A percentile compares a stretch with the other conserved stretches of the same genome.
These are phyloP conservation scores for Lepidocolaptes lacrymiger DNA, from an alignment of 2,797 vertebrate genomes.

Conservation along the genomic window DNA sequence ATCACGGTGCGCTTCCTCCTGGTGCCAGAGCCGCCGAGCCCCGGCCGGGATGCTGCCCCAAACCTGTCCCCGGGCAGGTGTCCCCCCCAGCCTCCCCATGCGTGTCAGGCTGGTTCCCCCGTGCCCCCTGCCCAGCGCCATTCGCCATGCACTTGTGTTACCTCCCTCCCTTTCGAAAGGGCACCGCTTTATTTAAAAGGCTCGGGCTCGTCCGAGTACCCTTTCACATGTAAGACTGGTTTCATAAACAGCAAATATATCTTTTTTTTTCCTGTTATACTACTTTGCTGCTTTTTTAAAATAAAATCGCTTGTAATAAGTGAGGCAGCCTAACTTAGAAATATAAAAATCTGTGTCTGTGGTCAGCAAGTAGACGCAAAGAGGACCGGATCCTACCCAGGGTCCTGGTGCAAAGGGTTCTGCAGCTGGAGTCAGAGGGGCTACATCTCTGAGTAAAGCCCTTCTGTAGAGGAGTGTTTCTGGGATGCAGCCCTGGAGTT, in stretches of 20 bases:
- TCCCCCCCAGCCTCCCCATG: accelerated
- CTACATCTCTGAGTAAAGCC: neutral
- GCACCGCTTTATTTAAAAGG: neutral
- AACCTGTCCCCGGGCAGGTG: accelerated
- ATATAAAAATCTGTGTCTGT: too few species aligned
- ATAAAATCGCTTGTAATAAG: neutral
- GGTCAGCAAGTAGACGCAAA: neutral
- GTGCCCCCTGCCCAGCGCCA: accelerated
- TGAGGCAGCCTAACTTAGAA: neutral
- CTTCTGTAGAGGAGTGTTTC: neutral
- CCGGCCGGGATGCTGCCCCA: neutral
- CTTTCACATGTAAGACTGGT: neutral
- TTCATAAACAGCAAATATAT: neutral
- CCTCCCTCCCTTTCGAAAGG: neutral
- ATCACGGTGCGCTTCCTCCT: neutral
- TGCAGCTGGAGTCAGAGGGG: neutral
- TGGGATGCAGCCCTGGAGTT: neutral
- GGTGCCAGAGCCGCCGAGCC: neutral
- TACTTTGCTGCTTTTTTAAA: neutral
- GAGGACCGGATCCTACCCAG: neutral
- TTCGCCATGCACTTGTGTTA: neutral
- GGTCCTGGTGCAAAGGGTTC: accelerated
- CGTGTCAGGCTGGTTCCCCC: accelerated
- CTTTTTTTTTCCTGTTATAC: neutral
- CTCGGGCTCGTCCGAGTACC: neutral